Percentiles rank a stretch among this genome's conserved stretches.
phyloP scores from a whole-genome alignment of 2,888 invertebrate genomes.

The Pasiphila rectangulata region DNA sequence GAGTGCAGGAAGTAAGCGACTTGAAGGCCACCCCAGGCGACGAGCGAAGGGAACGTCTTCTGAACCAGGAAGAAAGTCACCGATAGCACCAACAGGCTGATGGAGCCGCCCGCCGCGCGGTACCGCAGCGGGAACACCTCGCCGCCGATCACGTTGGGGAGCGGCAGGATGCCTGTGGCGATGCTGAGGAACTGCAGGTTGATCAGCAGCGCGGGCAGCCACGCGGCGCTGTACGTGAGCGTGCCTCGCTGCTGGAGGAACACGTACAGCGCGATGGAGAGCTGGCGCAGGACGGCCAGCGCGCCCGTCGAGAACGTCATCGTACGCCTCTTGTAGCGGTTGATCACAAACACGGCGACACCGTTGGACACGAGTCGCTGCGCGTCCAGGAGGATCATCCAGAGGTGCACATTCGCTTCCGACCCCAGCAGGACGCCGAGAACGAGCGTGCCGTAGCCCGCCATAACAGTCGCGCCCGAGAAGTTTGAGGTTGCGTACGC shows the following conservation, averaged over 20 bases:
- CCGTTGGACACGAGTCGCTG: constrained; percentile 38
- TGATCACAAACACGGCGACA: constrained; percentile 36
- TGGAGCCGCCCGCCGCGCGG: constrained; percentile 81
- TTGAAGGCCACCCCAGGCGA: constrained; percentile 67
- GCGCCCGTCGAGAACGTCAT: constrained; percentile 80
- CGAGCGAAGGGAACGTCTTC: constrained; percentile 80
- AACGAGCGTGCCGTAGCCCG: constrained; percentile 36
- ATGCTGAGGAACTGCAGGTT: constrained; percentile 79
- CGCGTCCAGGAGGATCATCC: constrained; percentile 27
- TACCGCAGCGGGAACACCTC: constrained; percentile 83
- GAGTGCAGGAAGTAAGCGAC: constrained; percentile 81
- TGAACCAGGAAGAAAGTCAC: constrained; percentile 80
- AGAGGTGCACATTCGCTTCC: constrained; percentile 29
- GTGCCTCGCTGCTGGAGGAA: constrained; percentile 44
- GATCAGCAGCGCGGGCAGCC: constrained; percentile 68
- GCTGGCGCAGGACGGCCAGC: constrained; percentile 76
- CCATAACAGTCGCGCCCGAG: constrained; percentile 39
- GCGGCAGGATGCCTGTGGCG: constrained; percentile 79
- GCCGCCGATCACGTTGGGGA: constrained; percentile 85
- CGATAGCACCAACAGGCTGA: constrained; percentile 79
- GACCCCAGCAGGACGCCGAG: constrained; percentile 11
- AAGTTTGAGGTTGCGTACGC: constrained; percentile 38
- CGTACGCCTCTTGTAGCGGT: constrained; percentile 63
- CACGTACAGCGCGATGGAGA: constrained; percentile 69
- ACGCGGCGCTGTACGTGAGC: constrained; percentile 49